Conservation (phyloP, 2,113 vertebrate genomes). For the Balaeniceps rex region DNA sequence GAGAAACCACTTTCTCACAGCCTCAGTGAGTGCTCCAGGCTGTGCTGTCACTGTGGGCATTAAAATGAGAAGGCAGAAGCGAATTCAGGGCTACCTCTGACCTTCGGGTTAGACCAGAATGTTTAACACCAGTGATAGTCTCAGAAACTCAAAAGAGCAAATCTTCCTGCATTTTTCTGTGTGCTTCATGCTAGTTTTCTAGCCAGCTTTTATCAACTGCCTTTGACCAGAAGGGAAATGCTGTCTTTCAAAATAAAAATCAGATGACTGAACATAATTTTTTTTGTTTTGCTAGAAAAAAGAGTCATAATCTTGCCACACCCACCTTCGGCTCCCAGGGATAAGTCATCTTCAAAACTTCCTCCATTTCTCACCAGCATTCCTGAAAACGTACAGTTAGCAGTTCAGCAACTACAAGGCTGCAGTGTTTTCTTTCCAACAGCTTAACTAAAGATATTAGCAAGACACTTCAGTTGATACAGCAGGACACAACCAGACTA, state of each 20-base stretch:
- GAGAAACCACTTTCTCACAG: not conserved
- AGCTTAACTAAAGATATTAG: not conserved
- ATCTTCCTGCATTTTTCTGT: not conserved
- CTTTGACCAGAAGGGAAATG: not conserved
- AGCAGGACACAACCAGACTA: not conserved
- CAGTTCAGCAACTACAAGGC: slow-evolving; percentile 12
- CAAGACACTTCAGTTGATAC: not conserved
- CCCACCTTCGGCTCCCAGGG: slow-evolving; percentile 96
- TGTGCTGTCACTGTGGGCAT: not conserved
- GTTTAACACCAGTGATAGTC: not conserved
- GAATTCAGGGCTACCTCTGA: not conserved
- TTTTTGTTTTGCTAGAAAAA: not conserved
- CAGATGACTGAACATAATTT: not conserved
- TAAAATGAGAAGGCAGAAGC: not conserved
- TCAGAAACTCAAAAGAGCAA: not conserved
- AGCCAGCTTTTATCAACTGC: not conserved
- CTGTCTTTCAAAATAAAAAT: slow-evolving; percentile 20
- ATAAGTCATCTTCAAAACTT: slow-evolving; percentile 99
- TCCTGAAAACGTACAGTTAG: slow-evolving; percentile 73
- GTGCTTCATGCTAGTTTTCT: not conserved
- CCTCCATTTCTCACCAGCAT: slow-evolving; percentile 85
- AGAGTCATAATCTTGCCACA: slow-evolving; percentile 17
- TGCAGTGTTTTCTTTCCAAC: not conserved
- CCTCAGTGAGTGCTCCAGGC: not conserved
- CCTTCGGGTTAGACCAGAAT: not conserved